Evolutionary conservation across 1,140 invertebrate genomes (phyloP).

Genomic region (Delia radicum): DNA sequence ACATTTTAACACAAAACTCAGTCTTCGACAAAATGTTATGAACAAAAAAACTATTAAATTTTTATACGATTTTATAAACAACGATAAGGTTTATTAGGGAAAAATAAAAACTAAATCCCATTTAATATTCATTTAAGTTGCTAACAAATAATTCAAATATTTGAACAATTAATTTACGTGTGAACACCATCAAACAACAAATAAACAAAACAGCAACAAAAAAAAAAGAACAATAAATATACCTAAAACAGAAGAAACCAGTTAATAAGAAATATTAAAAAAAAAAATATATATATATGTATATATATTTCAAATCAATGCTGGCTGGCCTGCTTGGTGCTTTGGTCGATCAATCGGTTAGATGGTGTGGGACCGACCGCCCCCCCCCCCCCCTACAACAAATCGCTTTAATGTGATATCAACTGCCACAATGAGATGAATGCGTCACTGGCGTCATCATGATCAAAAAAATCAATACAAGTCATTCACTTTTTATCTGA

Average conservation of each 20-base stretch:
- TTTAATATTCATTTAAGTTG: conserved; percentile 57
- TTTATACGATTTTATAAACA: conserved; percentile 10
- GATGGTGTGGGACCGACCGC: no score
- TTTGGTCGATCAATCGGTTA: no score
- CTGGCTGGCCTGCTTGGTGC: background rate
- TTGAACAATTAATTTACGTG: conserved; percentile 56
- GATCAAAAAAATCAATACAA: no score
- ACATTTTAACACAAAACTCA: background rate
- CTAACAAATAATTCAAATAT: conserved; percentile 57
- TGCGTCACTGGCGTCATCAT: background rate
- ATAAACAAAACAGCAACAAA: background rate
- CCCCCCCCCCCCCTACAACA: no score
- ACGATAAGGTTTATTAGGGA: background rate
- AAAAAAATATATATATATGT: no score
- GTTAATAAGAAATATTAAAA: background rate
- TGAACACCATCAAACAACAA: conserved; percentile 44
- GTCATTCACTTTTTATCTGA: no score
- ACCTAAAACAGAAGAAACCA: background rate
- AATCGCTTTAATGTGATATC: no score
- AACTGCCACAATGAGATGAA: background rate
- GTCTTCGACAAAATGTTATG: background rate
- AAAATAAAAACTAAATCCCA: conserved; percentile 42
- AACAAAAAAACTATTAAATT: background rate
- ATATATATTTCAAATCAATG: background rate
- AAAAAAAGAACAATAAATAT: background rate